These are phyloP conservation scores for Trachelus tabidus DNA, from an alignment of 2,888 invertebrate species.

Conservation along the genomic window DNA sequence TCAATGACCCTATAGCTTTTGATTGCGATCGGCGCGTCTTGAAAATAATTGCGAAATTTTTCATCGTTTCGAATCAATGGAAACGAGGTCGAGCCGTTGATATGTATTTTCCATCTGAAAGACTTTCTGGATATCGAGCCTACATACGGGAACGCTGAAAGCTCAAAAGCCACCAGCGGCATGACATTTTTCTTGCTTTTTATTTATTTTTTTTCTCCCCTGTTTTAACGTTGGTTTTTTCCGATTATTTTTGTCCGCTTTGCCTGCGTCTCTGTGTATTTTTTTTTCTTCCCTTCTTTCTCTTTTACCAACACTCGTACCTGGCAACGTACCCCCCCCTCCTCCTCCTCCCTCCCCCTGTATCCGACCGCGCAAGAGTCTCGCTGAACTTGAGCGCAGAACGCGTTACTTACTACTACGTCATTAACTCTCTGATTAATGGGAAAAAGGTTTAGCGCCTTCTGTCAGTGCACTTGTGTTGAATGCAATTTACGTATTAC, in stretches of 20 bases:
- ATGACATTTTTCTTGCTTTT: not conserved
- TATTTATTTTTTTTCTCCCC: not conserved
- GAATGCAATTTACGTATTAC: not conserved
- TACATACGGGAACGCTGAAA: not conserved
- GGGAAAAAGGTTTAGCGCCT: not conserved
- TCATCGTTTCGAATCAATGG: not conserved
- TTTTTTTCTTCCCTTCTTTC: too few relatives aligned
- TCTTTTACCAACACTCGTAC: too few relatives aligned
- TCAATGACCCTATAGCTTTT: too few relatives aligned
- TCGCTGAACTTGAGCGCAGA: too few relatives aligned
- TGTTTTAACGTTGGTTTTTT: too few relatives aligned
- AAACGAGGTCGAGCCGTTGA: not conserved
- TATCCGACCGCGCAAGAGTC: too few relatives aligned
- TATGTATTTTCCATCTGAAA: not conserved
- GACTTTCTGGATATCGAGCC: not conserved
- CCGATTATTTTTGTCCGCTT: too few relatives aligned
- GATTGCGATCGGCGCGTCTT: not conserved
- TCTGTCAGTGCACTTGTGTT: not conserved
- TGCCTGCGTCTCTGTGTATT: too few relatives aligned
- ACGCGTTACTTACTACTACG: not conserved
- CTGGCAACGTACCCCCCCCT: too few relatives aligned
- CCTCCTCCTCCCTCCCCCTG: too few relatives aligned
- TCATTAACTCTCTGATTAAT: slow-evolving; percentile 3
- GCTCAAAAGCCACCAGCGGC: not conserved
- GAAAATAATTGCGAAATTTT: not conserved